Evolutionary conservation across 2,113 vertebrate genomes (phyloP), one percentile per base, ranked within the genome.

Genomic region (Lasiurus cinereus): DNA sequence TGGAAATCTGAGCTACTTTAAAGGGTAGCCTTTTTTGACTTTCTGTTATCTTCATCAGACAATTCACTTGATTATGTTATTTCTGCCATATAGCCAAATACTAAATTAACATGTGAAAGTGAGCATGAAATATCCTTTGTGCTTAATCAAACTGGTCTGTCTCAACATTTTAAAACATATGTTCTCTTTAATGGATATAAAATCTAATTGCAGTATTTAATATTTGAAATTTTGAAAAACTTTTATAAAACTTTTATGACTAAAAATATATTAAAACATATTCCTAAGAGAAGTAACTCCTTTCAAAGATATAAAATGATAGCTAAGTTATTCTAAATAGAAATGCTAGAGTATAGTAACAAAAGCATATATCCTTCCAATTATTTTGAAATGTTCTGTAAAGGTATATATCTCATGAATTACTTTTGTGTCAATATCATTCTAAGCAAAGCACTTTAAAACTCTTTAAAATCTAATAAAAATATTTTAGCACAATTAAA

Each of bases 51-150:
- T 92, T 52, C 19, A 39, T 79, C 29, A 87, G 33, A 43, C 43
- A 62, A 43, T 91, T 93, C 6, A 1, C 77, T 83, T 79, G 72
- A 69, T 8, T 77, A 24, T 14, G 72, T 76, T 84, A 27, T 64
- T 85, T 72, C 36, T 73, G 6, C 5, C 14, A 85, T 2, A 46
- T 36, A 27, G 66, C n/a, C 27, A 82, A 84, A 9, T 27, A 87
- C 9, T 83, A 93, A 89, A 73, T 83, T 82, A 77, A 88, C 95
- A 66, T 77, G 8, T 43, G 15, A 82, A 50, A 80, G 11, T 13
- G 19, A 29, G 3, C 7, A 54, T 70, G 16, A 76, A 82, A 46
- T 21, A 66, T 84, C 24, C 0, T 21, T 62, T 59, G 4, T 50
- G 19, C 4, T 79, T 76, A 72, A 2, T 59, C 9, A 43, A 46